Conservation (phyloP, 92 coral and sea anemone genomes). For the Heliopora coerulea region DNA sequence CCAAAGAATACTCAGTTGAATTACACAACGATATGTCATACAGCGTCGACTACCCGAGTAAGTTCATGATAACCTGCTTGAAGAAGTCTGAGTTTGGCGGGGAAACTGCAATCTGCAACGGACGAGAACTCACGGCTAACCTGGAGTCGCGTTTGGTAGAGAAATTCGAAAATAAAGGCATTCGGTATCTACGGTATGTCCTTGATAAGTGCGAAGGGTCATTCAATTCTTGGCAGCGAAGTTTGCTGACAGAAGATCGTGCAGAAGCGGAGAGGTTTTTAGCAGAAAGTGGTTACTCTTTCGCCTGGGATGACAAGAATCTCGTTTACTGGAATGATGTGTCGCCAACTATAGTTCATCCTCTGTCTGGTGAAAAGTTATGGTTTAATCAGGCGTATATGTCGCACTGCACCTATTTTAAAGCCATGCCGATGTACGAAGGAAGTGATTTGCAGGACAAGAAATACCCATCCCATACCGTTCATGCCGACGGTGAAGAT, state of each 20-base stretch:
- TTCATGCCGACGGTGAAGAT: constrained; percentile 1
- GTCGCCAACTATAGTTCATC: constrained; percentile 9
- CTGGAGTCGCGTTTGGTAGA: constrained; percentile 1
- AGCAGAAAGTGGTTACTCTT: constrained; percentile 14
- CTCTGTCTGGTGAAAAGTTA: constrained; percentile 14
- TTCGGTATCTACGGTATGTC: constrained; percentile 28
- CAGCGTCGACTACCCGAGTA: constrained; percentile 37
- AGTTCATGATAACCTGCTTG: constrained; percentile 30
- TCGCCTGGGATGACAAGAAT: constrained; percentile 24
- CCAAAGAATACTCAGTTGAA: constrained; percentile 48
- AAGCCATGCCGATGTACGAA: constrained; percentile 29
- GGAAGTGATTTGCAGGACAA: constrained; percentile 20
- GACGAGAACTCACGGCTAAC: constrained; percentile 21
- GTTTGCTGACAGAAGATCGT: constrained; percentile 19
- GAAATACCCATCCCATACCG: constrained; percentile 32
- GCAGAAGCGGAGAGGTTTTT: constrained; percentile 7
- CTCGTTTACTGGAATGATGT: constrained; percentile 32
- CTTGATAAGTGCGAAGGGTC: constrained; percentile 26
- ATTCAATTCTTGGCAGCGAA: constrained; percentile 37
- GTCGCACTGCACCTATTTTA: constrained; percentile 23
- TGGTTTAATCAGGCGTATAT: constrained; percentile 35
- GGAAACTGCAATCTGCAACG: constrained; percentile 33
- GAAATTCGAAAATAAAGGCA: constrained; percentile 30
- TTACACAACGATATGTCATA: constrained; percentile 51
- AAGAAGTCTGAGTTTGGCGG: constrained; percentile 30